Base-by-base conservation (phyloP, 2,888 invertebrate genomes). In the Trachelus iudaicus region DNA sequence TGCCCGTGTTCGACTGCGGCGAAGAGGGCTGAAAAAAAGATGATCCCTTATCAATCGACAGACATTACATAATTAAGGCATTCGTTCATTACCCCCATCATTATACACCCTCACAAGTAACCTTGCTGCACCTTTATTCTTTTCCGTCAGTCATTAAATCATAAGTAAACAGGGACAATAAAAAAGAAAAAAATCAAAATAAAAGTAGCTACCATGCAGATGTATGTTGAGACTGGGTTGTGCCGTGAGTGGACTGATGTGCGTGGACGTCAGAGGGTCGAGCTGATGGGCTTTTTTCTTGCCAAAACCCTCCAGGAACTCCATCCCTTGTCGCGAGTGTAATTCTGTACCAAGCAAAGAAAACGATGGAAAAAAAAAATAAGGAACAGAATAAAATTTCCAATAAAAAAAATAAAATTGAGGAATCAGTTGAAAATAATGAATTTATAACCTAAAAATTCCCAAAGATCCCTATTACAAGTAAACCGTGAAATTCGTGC, bases 1-100 rank as follows among this genome's bases (percentile, higher is more conserved):
- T 99, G 98, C 76, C 98, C 98, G 92, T 98, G 97, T 92, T 99
- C 99, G 69, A 99, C 97, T 11, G 98, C 98, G 69, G 97, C 96
- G 91, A 99, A 98, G 75, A 98, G 93, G 77, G 97, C 98, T 98
- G 94, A 35, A 94, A 95, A 23, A 23, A 56, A 56, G 6, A 40
- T 23, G 2, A 15, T 56, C 0, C 56, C 56, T 56, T 56, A 56
- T 23, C 23, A 56, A 56, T 56, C 56, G 2, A 23, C 23, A 6
- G 56, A 6, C 23, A 23, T 56, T 56, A 56, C 9, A 6, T 56
- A 56, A 56, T 56, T 56, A 56, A 2, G 6, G 6, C 69, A 69
- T n/a, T 23, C 11, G 23, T 71, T 71, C 11, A 71, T 71, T 12
- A 31, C 3, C 34, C 34, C 11, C 71, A 30, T 30, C 6, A 40